Evolutionary conservation across 35 echinoderm and acorn worm genomes (phyloP).

Genomic region (Acanthaster planci): DNA sequence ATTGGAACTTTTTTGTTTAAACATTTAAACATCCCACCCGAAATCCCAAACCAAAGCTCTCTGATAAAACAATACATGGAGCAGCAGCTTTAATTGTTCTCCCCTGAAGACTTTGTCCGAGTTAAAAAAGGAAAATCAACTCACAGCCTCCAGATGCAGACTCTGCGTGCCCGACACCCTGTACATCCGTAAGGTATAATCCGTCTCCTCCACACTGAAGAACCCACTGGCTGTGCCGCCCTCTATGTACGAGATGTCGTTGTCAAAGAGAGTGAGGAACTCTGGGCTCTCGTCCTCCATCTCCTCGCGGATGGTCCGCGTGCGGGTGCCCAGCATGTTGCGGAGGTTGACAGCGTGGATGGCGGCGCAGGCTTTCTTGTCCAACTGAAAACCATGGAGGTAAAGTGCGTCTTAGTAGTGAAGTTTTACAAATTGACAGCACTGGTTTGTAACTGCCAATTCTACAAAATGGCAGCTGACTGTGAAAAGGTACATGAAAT

Average conservation of each 20-base stretch:
- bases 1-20: too few relatives aligned
- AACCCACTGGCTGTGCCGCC: slow-evolving; percentile 94
- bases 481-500: too few relatives aligned
- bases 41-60: too few relatives aligned
- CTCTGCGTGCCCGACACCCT: slow-evolving; percentile 77
- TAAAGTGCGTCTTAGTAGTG: background rate
- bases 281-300: slow-evolving; percentile 91
- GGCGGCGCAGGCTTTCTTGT: slow-evolving; percentile 96
- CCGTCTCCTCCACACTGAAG: slow-evolving; percentile 74
- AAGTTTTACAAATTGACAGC: background rate
- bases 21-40: too few relatives aligned
- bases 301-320: slow-evolving; percentile 83
- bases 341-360: slow-evolving; percentile 96
- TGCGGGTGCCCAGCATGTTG: slow-evolving; percentile 74
- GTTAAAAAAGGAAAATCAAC: slow-evolving; percentile 35
- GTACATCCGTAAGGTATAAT: slow-evolving; percentile 77
- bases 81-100: too few relatives aligned
- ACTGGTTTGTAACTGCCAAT: background rate
- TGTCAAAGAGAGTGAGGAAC: slow-evolving; percentile 82
- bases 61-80: too few relatives aligned
- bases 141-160: slow-evolving; percentile 89
- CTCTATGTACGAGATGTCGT: slow-evolving; percentile 87
- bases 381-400: slow-evolving; percentile 55
- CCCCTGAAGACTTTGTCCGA: too few relatives aligned
- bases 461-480: background rate